Evolutionary conservation across 2,113 vertebrate species (phyloP).

Genomic region (Myanophis thanlyinensis): DNA sequence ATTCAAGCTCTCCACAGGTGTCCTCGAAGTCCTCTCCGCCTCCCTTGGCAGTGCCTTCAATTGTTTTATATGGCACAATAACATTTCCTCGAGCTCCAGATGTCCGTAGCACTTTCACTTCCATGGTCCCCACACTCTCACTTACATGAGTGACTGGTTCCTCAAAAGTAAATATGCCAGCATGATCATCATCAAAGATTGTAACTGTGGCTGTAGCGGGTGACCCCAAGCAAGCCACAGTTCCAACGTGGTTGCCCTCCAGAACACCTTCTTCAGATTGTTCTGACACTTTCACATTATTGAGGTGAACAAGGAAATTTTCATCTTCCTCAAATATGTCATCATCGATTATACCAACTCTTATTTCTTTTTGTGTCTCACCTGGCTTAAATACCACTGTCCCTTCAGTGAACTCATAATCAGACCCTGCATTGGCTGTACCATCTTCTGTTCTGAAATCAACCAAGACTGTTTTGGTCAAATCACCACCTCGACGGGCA

Average conservation of each 20-base stretch:
- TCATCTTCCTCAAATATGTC: slow-evolving; percentile 98
- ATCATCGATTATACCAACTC: slow-evolving; percentile 89
- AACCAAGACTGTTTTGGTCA: slow-evolving; percentile 79
- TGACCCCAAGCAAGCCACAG: slow-evolving; percentile 78
- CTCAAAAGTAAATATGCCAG: slow-evolving; percentile 94
- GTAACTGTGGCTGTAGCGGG: slow-evolving; percentile 86
- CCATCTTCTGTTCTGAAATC: slow-evolving; percentile 93
- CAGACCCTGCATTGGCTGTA: slow-evolving; percentile 90
- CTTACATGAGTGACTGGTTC: slow-evolving; percentile 83
- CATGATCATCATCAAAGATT: slow-evolving; percentile 93
- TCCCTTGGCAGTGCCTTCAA: slow-evolving; percentile 88
- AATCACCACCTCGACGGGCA: slow-evolving; percentile 83
- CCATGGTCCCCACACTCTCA: slow-evolving; percentile 91
- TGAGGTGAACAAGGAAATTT: slow-evolving; percentile 93
- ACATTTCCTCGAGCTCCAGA: slow-evolving; percentile 91
- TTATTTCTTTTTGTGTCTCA: slow-evolving; percentile 90
- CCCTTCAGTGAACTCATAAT: slow-evolving; percentile 88
- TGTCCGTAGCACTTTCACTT: slow-evolving; percentile 88
- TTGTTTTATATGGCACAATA: slow-evolving; percentile 89
- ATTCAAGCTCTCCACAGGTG: slow-evolving; percentile 89
- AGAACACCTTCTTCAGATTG: slow-evolving; percentile 69
- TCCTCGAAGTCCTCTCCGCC: slow-evolving; percentile 98
- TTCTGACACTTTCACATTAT: slow-evolving; percentile 78
- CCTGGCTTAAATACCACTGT: slow-evolving; percentile 87
- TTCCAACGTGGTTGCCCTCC: slow-evolving; percentile 66